A percentile compares a stretch with the other conserved stretches of the same genome.
Evolutionary conservation across 30 jellyfish, hydroid and myxozoan genomes (phyloP).

Genomic region (Hydractinia symbiolongicarpus): DNA sequence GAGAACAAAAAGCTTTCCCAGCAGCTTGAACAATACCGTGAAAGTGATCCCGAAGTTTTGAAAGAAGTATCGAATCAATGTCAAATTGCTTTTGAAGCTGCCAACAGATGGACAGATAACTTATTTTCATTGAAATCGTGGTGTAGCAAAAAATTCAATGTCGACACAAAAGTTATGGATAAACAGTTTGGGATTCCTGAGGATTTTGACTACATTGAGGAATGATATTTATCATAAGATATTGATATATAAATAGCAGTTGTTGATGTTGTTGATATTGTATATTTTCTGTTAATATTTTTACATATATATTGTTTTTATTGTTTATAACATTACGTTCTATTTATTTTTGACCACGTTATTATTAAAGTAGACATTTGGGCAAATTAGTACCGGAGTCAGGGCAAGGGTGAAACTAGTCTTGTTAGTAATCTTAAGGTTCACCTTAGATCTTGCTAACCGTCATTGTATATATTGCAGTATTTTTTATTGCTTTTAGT

Average conservation of each 20-base stretch:
- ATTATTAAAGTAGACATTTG: too few species aligned
- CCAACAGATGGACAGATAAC: constrained; percentile 98
- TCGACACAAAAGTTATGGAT: constrained; percentile 70
- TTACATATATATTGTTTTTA: too few species aligned
- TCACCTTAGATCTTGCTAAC: too few species aligned
- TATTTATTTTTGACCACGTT: too few species aligned
- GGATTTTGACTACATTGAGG: constrained; percentile 86
- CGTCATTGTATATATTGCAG: too few species aligned
- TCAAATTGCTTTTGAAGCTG: constrained; percentile 68
- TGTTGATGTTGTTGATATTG: too few species aligned
- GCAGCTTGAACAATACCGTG: constrained; percentile 58
- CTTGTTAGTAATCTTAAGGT: too few species aligned
- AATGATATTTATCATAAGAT: neutral
- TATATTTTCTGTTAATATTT: too few species aligned
- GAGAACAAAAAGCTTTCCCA: constrained; percentile 34
- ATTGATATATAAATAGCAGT: neutral
- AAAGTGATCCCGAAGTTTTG: constrained; percentile 94
- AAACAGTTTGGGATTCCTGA: constrained; percentile 94
- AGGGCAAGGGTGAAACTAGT: too few species aligned
- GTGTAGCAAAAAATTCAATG: constrained; percentile 79
- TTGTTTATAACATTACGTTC: too few species aligned
- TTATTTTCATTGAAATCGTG: constrained; percentile 72
- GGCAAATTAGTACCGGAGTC: too few species aligned
- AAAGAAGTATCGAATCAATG: constrained; percentile 52
- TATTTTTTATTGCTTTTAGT: too few species aligned